These are phyloP conservation scores for Triplophysa siluroides DNA, from an alignment of 2,113 vertebrate genomes.

Conservation along the genomic window DNA sequence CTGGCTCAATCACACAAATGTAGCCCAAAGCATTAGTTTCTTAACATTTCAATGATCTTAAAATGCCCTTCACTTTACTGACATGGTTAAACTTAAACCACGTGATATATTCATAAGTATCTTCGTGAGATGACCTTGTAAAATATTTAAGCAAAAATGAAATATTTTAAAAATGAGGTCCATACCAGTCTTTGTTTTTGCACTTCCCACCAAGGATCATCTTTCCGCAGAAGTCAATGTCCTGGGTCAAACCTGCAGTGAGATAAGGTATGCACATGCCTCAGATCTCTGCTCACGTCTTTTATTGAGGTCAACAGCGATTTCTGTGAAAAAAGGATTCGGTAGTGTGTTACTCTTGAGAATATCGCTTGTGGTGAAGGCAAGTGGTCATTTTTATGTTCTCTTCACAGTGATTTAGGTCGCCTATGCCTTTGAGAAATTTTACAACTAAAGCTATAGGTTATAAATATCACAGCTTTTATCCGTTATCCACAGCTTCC, in stretches of 20 bases:
- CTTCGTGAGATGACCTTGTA: constrained; percentile 1
- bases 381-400: constrained; percentile 27
- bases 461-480: constrained; percentile 35
- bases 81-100: background rate
- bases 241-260: background rate
- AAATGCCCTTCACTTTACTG: background rate
- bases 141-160: background rate
- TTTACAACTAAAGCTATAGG: constrained; percentile 21
- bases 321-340: background rate
- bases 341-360: background rate
- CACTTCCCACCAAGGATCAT: background rate
- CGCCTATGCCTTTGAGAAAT: background rate
- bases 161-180: background rate
- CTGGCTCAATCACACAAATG: too few relatives aligned
- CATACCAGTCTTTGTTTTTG: too few relatives aligned
- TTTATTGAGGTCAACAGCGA: constrained; percentile 20
- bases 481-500: constrained; percentile 3
- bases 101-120: background rate
- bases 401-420: constrained; percentile 6
- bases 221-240: background rate
- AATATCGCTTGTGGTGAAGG: constrained; percentile 15
- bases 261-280: background rate
- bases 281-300: constrained; percentile 23
- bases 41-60: background rate
- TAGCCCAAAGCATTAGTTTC: background rate